Conservation (phyloP, 2,797 vertebrate genomes). For the Champsocephalus esox region DNA sequence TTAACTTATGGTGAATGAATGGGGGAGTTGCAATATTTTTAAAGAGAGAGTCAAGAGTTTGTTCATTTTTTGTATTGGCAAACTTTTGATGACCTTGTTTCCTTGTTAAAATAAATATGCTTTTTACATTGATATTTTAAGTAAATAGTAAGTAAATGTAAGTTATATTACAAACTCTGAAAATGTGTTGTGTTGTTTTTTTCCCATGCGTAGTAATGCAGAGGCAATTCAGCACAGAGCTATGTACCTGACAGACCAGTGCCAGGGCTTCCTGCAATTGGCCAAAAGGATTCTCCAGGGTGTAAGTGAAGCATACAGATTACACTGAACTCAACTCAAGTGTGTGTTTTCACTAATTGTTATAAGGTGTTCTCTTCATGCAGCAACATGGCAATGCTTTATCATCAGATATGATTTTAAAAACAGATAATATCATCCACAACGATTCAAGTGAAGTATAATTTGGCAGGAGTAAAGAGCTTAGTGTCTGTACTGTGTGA, state of each 20-base stretch:
- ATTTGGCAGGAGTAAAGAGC: background rate
- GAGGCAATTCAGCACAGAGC: slow-evolving; percentile 55
- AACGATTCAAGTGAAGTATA: background rate
- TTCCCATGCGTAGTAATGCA: slow-evolving; percentile 46
- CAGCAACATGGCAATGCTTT: background rate
- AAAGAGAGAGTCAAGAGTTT: background rate
- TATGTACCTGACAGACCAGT: slow-evolving; percentile 38
- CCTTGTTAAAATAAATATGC: background rate
- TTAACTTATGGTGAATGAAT: background rate
- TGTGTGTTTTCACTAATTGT: background rate
- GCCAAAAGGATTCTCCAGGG: slow-evolving; percentile 54
- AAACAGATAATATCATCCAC: background rate
- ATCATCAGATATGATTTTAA: background rate
- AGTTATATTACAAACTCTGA: background rate
- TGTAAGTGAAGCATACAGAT: slow-evolving; percentile 68
- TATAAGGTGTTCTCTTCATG: background rate
- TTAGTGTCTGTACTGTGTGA: slow-evolving; percentile 1
- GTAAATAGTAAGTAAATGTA: background rate
- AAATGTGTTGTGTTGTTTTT: background rate
- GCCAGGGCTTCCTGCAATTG: slow-evolving; percentile 61
- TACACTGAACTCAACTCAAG: background rate
- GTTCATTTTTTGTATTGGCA: background rate
- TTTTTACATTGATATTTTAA: background rate
- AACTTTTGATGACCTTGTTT: slow-evolving; percentile 7
- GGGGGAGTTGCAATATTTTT: background rate